phyloP scores from a whole-genome alignment of 2,113 vertebrate species.

The Rhizomys pruinosus region DNA sequence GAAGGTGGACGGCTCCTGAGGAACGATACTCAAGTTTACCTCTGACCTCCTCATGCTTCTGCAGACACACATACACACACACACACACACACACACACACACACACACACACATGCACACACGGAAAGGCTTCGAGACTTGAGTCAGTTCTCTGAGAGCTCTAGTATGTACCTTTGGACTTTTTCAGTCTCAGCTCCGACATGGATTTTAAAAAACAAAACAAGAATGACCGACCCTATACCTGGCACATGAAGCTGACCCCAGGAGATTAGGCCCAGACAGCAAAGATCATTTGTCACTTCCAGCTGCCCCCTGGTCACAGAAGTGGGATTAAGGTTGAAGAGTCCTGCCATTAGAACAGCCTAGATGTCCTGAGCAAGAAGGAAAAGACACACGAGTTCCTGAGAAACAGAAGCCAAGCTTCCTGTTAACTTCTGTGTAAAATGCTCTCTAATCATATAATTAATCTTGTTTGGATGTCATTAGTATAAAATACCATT shows the following conservation, averaged over 20 bases:
- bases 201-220: background rate
- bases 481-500: conserved; percentile 16
- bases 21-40: background rate
- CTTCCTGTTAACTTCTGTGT: conserved; percentile 53
- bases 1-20: background rate
- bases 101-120: no score
- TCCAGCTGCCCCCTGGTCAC: conserved; percentile 38
- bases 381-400: conserved; percentile 4
- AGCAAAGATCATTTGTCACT: conserved; percentile 53
- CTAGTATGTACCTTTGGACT: conserved; percentile 18
- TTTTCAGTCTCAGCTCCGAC: background rate
- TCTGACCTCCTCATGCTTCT: background rate
- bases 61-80: background rate
- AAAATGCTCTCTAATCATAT: conserved; percentile 40
- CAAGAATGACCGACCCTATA: conserved; percentile 2
- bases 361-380: background rate
- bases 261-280: conserved; percentile 49
- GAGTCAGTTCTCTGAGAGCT: background rate
- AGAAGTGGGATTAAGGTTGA: conserved; percentile 24
- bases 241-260: conserved; percentile 50
- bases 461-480: conserved; percentile 50
- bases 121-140: background rate
- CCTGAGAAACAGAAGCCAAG: conserved; percentile 47
- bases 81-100: background rate
- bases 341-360: background rate